A percentile compares a stretch with the other conserved stretches of the same genome.
phyloP scores from a whole-genome alignment of 2,797 vertebrate species.

The Babyrousa celebensis region DNA sequence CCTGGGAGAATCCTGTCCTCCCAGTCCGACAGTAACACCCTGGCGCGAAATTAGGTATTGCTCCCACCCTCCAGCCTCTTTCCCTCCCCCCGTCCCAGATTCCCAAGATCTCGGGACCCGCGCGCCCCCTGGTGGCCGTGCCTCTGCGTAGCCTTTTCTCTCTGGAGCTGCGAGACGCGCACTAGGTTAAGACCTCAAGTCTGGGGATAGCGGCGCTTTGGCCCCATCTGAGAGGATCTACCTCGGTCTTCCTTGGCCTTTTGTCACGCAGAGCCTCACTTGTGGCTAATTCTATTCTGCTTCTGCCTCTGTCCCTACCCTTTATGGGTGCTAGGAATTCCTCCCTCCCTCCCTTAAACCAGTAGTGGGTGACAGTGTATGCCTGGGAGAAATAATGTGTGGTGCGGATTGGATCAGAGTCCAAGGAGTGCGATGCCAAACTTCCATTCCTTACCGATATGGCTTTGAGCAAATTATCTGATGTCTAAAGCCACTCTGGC shows the following conservation, averaged over 20 bases:
- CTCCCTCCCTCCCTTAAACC: background rate
- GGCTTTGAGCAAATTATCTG: background rate
- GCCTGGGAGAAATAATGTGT: background rate
- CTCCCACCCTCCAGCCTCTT: accelerated
- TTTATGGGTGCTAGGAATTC: background rate
- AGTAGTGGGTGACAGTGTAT: background rate
- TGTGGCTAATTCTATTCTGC: background rate
- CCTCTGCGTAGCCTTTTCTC: background rate
- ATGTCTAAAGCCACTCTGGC: background rate
- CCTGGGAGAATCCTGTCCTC: background rate
- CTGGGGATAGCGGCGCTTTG: background rate
- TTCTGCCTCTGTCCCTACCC: background rate
- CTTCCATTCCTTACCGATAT: background rate
- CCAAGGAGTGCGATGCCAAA: background rate
- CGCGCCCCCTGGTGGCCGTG: slow-evolving; percentile 53
- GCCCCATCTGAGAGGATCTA: background rate
- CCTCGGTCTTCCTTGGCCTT: background rate
- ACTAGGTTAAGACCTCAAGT: background rate
- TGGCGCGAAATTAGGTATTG: background rate
- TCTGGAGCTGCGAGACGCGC: accelerated
- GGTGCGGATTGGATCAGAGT: background rate
- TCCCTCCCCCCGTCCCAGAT: accelerated
- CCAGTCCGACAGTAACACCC: background rate
- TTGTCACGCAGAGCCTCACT: background rate
- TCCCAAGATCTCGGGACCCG: background rate